Base-by-base conservation (phyloP, 2,888 invertebrate genomes). In the Cosmorhoe ocellata region DNA sequence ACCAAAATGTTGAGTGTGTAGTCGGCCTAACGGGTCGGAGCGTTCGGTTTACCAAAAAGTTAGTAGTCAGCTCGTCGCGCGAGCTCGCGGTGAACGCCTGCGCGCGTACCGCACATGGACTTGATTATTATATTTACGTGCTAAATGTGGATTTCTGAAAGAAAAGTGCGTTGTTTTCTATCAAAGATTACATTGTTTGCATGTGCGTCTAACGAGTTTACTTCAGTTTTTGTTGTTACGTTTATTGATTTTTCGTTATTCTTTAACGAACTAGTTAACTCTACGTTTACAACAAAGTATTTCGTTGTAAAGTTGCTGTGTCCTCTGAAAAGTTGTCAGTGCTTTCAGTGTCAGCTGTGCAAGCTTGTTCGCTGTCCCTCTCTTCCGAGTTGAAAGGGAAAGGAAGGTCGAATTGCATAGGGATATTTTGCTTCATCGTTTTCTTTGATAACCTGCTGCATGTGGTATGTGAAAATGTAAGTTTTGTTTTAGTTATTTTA, bases 261-360 rank as follows among this genome's bases (percentile, higher is more conserved):
- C 63, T 43, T 30, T 59, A 65, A 60, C 61, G 66, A 69, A 69
- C 75, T 74, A 70, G 61, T 59, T 64, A 59, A 63, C 65, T 18
- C 18, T 68, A 63, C 63, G 60, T 74, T 73, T 68, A 58, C 59
- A 62, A 62, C 62, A 68, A 71, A 66, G 69, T 67, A 59, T 58
- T 64, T 71, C 63, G 64, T 69, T 69, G 61, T 66, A 56, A 67
- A 69, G 71, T 71, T 69, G 67, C 66, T 71, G 74, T 77, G 82
- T 73, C 72, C 76, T 74, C 74, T 79, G 78, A 79, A 82, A 84
- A 86, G 85, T 88, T 84, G 70, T 74, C 74, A 81, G 88, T 88
- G 87, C 79, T 84, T 84, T 85, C 79, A 84, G 87, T 88, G 86
- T 79, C 79, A 80, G 79, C 79, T 78, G 83, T 84, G 81, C 75